Evolutionary conservation across 2,888 invertebrate species (phyloP).

Genomic region (Drosophila falleni): DNA sequence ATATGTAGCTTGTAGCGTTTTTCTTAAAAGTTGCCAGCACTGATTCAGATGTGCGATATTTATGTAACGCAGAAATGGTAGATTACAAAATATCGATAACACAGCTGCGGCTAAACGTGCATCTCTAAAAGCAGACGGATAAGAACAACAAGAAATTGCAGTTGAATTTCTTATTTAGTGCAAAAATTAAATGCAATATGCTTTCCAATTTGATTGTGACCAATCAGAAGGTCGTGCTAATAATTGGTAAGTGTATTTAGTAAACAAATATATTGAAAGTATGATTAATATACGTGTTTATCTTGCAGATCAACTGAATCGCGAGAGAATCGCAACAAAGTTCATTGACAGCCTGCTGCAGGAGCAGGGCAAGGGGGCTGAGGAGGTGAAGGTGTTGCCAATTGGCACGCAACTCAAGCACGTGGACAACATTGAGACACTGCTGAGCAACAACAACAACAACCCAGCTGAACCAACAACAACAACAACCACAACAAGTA

Average conservation of each 20-base stretch:
- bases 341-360: conserved; percentile 77
- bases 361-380: conserved; percentile 79
- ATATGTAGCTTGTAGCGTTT: no score
- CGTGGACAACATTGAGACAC: conserved; percentile 56
- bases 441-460: conserved; percentile 51
- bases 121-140: conserved; percentile 33
- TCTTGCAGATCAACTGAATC: conserved; percentile 80
- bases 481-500: conserved; percentile 39
- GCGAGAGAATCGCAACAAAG: conserved; percentile 80
- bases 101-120: conserved; percentile 8
- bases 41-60: no score
- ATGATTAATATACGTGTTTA: not conserved
- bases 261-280: not conserved
- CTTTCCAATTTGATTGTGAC: conserved; percentile 82
- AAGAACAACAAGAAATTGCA: conserved; percentile 50
- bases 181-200: conserved; percentile 73
- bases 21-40: no score
- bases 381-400: conserved; percentile 69
- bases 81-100: conserved; percentile 1
- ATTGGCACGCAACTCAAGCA: conserved; percentile 59
- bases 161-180: conserved; percentile 32
- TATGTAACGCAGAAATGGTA: no score
- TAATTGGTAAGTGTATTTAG: conserved; percentile 78
- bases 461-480: conserved; percentile 34
- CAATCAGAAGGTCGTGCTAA: conserved; percentile 81